Evolutionary conservation across 2,888 invertebrate species (phyloP), one percentile per base, ranked within the genome.

Genomic region (Trissonchulus sp.): DNA sequence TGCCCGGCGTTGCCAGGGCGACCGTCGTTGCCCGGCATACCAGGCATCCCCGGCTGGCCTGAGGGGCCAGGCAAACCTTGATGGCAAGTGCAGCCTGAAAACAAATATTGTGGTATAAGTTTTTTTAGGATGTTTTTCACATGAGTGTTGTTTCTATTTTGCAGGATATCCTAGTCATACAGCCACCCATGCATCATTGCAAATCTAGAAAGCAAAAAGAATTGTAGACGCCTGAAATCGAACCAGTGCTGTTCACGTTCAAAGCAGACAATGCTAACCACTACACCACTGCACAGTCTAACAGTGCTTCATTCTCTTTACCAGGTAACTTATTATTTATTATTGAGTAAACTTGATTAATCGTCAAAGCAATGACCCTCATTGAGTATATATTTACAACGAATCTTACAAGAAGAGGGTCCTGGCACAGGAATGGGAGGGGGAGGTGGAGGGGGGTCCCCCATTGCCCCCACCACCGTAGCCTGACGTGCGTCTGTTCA

Each of bases 21-120:
- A 48, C 48, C 48, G 35, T 65, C 68, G 8, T 15, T 30, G 18
- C 68, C 68, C 8, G 68, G 68, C 68, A 65, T 65, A 15, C 68
- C 68, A 33, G 68, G 68, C 18, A 34, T 30, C 8, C 68, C 68
- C 8, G 68, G 33, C 35, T 15, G 8, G 68, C 68, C 68, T 65
- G 68, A 8, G 35, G 31, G 8, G 8, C 68, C 68, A 15, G 68
- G 68, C 8, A n/a, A n/a, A 18, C 68, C 68, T 28, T 65, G 68
- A n/a, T 65, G 68, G 35, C 68, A 65, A 8, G 68, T 65, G n/a
- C 68, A 65, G 35, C 68, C 68, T 65, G n/a, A 65, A 65, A 65
- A 30, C 28, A 34, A 65, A 28, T n/a, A 65, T 18, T 18, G n/a
- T 23, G 60, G 60, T 60, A 60, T 23, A 60, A 60, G 18, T 23